Conservation (phyloP, 2,113 vertebrate species). For the Henicopernis longicauda region DNA sequence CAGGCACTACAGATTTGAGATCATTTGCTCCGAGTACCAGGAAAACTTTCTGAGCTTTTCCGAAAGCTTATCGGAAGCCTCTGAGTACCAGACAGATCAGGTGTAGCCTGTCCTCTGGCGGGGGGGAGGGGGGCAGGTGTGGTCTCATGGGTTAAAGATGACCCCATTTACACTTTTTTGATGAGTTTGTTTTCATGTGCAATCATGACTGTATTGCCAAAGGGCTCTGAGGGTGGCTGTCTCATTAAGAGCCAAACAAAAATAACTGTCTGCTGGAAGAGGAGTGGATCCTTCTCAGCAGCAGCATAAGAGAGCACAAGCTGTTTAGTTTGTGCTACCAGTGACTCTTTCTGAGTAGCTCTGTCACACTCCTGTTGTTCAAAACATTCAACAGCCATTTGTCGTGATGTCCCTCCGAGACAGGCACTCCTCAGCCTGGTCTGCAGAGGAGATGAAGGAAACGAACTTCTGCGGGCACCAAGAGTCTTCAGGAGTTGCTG, state of each 20-base stretch:
- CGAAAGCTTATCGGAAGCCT: constrained; percentile 75
- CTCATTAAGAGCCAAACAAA: not conserved
- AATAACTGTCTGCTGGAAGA: not conserved
- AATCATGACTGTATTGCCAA: not conserved
- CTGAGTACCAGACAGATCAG: constrained; percentile 79
- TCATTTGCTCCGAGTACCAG: constrained; percentile 76
- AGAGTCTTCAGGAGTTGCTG: not conserved
- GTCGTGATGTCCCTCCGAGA: fast-evolving
- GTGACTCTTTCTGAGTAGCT: not conserved
- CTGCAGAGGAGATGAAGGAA: not conserved
- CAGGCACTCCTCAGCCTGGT: not conserved
- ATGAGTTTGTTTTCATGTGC: constrained; percentile 27
- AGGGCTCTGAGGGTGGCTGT: not conserved
- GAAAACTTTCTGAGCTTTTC: constrained; percentile 75
- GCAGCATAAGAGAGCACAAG: not conserved
- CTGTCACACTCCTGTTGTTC: not conserved
- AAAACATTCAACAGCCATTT: not conserved
- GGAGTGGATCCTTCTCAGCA: not conserved
- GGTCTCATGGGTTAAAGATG: constrained; percentile 17
- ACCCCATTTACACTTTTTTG: constrained; percentile 34
- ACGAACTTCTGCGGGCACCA: not conserved
- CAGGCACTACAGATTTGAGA: constrained; percentile 83
- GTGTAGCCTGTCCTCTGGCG: constrained; percentile 56
- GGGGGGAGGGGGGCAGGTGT: not conserved
- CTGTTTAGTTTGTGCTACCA: not conserved